Evolutionary conservation across 2,113 vertebrate genomes (phyloP), one percentile per base, ranked within the genome.

Genomic region (Lichenostomus cassidix): DNA sequence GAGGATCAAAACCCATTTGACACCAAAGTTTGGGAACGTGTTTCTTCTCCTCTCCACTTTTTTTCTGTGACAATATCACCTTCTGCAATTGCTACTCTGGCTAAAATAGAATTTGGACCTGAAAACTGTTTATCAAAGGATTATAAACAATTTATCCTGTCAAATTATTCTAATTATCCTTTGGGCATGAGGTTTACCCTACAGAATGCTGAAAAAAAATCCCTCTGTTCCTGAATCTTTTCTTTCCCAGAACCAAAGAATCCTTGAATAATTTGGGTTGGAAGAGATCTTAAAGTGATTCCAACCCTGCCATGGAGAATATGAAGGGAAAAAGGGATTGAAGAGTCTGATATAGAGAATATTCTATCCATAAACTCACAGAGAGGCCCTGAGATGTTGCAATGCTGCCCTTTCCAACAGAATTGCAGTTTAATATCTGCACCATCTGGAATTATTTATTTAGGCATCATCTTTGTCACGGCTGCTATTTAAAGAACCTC

Each of bases 401-500:
- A 77, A 58, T 31, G 33, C 20, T 91, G 79, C 89, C 93, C 87
- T 82, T 96, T 90, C 88, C 92, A 96, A 92, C 64, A 56, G 6
- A 85, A 81, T 29, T 33, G 68, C 59, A 33, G 47, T 25, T 25
- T 29, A 81, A 83, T 65, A 80, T 50, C 63, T 74, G 90, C 33
- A 28, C 13, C 63, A 97, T 85, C 87, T 89, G 93, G 84, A 96
- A 93, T 84, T 77, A 71, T 95, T 97, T 96, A 90, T 94, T 96
- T 91, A 77, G 77, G n/a, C 39, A 62, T 44, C 53, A 0, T 50
- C 90, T 47, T 76, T 82, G 68, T 78, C 25, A 47, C 41, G 89
- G 55, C 35, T 94, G 93, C 87, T 92, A 79, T 89, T 94, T 89
- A 76, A 82, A 92, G 83, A 91, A 73, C 18, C 58, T 56, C 87